These are phyloP conservation scores for Thunnus albacares DNA, from an alignment of 2,797 vertebrate species.

Conservation along the genomic window DNA sequence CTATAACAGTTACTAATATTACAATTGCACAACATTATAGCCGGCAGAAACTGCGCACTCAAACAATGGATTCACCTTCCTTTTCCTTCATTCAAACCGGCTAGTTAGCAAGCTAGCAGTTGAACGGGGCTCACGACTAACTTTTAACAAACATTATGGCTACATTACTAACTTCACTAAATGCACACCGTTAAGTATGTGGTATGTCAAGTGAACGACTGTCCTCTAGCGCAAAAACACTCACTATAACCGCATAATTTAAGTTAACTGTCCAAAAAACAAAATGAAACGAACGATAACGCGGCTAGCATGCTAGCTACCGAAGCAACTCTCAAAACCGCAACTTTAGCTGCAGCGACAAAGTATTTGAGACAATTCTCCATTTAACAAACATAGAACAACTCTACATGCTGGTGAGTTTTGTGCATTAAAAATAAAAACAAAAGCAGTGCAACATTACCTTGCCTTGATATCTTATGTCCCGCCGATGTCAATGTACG, in stretches of 20 bases:
- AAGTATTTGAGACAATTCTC: rapidly evolving
- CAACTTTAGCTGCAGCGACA: background rate
- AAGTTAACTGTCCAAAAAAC: background rate
- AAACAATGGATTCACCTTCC: conserved; percentile 54
- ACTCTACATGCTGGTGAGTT: rapidly evolving
- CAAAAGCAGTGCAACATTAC: conserved; percentile 1
- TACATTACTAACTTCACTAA: too few relatives aligned
- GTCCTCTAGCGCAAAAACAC: background rate
- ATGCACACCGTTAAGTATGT: rapidly evolving
- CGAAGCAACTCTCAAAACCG: background rate
- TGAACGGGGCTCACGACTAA: background rate
- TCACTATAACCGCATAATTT: background rate
- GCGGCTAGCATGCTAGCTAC: conserved; percentile 33
- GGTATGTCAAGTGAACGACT: background rate
- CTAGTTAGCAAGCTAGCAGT: conserved; percentile 44
- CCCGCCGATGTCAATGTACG: conserved; percentile 35
- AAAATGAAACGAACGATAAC: conserved; percentile 29
- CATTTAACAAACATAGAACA: rapidly evolving
- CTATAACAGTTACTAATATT: rapidly evolving
- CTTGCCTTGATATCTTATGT: conserved; percentile 34
- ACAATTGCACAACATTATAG: background rate
- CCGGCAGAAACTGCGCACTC: background rate
- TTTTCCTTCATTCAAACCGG: conserved; percentile 54
- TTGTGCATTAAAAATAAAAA: background rate
- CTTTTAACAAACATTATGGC: background rate